phyloP scores from a whole-genome alignment of 2,797 vertebrate species.

The Diglossa cyanea region DNA sequence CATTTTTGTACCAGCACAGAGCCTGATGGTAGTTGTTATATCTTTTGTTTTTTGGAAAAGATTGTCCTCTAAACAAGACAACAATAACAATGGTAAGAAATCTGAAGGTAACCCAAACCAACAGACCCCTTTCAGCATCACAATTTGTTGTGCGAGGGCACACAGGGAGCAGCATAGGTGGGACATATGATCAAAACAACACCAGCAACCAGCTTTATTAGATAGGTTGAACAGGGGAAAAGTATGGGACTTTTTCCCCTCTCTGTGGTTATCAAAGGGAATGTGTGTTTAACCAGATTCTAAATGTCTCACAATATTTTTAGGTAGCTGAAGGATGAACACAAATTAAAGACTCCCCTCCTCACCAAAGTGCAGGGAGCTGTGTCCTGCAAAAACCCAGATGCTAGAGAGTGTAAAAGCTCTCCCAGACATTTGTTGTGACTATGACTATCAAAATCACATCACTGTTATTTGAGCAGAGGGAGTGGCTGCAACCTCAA shows the following conservation, averaged over 20 bases:
- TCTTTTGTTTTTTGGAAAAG: neutral
- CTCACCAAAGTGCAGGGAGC: neutral
- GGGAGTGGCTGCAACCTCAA: neutral
- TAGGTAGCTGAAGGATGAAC: neutral
- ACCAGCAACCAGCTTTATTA: neutral
- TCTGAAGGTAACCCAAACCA: neutral
- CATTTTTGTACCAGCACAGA: neutral
- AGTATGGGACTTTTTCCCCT: neutral
- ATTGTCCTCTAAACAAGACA: neutral
- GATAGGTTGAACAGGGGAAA: neutral
- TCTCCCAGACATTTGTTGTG: neutral
- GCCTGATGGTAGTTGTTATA: neutral
- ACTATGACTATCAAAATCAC: neutral
- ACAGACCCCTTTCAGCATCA: neutral
- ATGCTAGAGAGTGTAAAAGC: neutral
- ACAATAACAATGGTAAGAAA: neutral
- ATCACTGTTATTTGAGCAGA: neutral
- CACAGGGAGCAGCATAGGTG: neutral
- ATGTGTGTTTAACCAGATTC: neutral
- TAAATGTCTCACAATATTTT: neutral
- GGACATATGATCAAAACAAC: neutral
- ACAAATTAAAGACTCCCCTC: neutral
- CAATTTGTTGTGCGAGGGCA: neutral
- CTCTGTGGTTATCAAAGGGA: neutral
- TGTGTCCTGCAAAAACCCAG: neutral